Base-by-base conservation (phyloP, 2,888 invertebrate species). In the Drosophila pegasa region DNA sequence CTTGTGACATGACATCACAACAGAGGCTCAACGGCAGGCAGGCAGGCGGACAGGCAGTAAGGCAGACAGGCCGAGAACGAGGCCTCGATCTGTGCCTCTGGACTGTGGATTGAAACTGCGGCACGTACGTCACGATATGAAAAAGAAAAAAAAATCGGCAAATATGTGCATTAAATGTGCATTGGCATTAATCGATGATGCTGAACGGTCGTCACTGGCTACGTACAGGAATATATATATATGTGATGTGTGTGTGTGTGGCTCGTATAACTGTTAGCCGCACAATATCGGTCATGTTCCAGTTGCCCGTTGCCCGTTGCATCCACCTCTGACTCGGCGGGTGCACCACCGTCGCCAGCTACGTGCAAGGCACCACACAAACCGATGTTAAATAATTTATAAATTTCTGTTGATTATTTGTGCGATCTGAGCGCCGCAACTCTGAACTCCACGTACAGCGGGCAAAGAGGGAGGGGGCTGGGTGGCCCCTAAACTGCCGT, bases 121-220 rank as follows among this genome's bases (percentile, higher is more conserved):
- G 83, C 90, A 90, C 90, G 90, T 90, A 89, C 89, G 90, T 91
- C 90, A 90, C 90, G 90, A 90, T 88, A 80, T 75, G 73, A 71
- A 65, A 76, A 66, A 47, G 47, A 41, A 66, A 38, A 61, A 69
- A 50, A 60, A 47, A 62, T 67, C 62, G 31, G 52, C 72, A 87
- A 77, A 85, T 78, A 83, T 84, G 87, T 86, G 86, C 88, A 88
- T 83, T 83, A 70, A 83, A 83, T 83, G 87, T 87, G 83, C 83
- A 86, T 88, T 87, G 83, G 88, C 87, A 87, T 83, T 88, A 88
- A 85, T 87, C 87, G 84, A 71, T 74, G 84, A 82, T 81, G 84
- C 86, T 71, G 84, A 84, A 82, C 87, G 74, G 56, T 65, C 62
- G 74, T 73, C 71, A 71, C 40, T 71, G 75, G 48, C 22, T 25